phyloP scores from a whole-genome alignment of 1,140 invertebrate genomes.

The Drosophila tani region DNA sequence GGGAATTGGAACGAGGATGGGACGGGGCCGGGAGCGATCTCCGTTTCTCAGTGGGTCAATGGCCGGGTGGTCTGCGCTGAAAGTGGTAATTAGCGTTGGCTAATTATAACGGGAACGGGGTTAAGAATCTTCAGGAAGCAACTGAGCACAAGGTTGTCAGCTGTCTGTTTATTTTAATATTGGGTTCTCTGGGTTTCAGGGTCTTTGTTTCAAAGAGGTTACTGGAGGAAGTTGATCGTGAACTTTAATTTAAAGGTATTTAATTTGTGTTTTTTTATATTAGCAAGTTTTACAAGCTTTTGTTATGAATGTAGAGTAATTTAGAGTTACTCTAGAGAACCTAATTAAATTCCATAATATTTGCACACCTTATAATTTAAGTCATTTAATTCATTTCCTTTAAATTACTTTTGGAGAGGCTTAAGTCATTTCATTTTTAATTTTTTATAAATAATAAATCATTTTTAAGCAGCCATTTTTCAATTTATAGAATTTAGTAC shows the following conservation, averaged over 20 bases:
- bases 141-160: not conserved
- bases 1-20: conserved; percentile 36
- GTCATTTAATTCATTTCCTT: no score
- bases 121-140: conserved; percentile 7
- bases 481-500: no score
- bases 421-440: no score
- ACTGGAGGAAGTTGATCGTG: not conserved
- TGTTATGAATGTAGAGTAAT: no score
- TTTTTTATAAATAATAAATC: no score
- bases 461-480: no score
- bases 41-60: conserved; percentile 58
- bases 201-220: not conserved
- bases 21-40: conserved; percentile 8
- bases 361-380: no score
- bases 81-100: conserved; percentile 39
- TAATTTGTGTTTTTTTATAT: not conserved
- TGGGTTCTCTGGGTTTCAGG: no score
- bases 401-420: no score
- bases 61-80: conserved; percentile 35
- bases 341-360: no score
- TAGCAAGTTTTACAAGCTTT: no score
- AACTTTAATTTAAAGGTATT: not conserved
- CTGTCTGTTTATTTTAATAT: not conserved
- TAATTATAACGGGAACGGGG: conserved; percentile 35
- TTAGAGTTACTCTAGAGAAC: no score